Conservation (phyloP, 2,113 vertebrate genomes). For the Herpailurus yagouaroundi region DNA sequence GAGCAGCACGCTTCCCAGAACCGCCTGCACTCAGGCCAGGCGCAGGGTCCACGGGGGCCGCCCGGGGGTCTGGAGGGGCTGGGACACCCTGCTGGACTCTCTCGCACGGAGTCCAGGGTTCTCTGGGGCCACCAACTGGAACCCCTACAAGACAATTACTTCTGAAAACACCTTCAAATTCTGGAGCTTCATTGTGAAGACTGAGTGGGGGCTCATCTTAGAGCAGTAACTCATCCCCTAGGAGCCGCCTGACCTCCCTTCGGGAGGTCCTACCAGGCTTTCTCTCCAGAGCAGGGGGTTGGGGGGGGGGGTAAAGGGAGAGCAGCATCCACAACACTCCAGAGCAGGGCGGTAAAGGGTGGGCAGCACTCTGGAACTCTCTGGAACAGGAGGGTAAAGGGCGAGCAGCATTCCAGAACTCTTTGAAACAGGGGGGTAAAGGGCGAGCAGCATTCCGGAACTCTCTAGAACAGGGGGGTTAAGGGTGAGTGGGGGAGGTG, state of each 20-base stretch:
- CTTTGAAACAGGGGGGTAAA: no score
- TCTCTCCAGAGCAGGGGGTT: not conserved
- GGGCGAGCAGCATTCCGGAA: rapidly evolving
- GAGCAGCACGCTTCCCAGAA: rapidly evolving
- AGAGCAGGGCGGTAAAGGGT: no score
- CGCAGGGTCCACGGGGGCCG: rapidly evolving
- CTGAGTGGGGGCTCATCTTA: not conserved
- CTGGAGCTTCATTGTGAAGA: not conserved
- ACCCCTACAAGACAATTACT: not conserved
- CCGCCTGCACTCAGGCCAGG: rapidly evolving
- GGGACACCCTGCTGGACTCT: not conserved
- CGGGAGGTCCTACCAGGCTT: not conserved
- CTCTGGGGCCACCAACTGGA: not conserved
- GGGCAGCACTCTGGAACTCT: not conserved
- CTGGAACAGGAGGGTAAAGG: rapidly evolving
- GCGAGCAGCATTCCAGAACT: not conserved
- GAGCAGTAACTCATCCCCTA: rapidly evolving
- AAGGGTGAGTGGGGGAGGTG: no score
- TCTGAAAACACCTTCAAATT: not conserved
- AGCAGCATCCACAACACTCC: not conserved
- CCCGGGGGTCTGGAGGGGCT: rapidly evolving
- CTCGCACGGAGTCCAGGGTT: rapidly evolving
- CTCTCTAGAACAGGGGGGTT: no score
- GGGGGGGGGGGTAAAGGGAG: no score
- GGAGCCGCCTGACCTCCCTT: not conserved